Evolutionary conservation across 2,888 invertebrate genomes (phyloP).

Genomic region (Lacanobia wlatinum): DNA sequence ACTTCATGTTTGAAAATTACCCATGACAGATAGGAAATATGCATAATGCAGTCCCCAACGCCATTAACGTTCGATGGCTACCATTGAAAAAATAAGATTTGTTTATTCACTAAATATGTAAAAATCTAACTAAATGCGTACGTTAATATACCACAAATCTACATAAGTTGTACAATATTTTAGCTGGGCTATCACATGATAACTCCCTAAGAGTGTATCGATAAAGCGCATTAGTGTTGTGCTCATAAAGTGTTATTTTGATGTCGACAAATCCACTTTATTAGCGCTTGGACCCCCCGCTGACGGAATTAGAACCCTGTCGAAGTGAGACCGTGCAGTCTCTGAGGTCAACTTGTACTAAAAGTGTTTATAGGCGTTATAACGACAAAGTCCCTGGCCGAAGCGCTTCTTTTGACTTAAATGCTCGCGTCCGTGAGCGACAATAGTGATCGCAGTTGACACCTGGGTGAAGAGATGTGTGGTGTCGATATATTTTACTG

Average conservation of each 20-base stretch:
- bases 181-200: slow-evolving; percentile 72
- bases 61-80: slow-evolving; percentile 32
- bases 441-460: slow-evolving; percentile 87
- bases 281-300: slow-evolving; percentile 87
- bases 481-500: slow-evolving; percentile 46
- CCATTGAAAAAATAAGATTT: slow-evolving; percentile 46
- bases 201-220: slow-evolving; percentile 77
- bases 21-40: not conserved
- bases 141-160: slow-evolving; percentile 68
- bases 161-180: slow-evolving; percentile 68
- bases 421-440: slow-evolving; percentile 85
- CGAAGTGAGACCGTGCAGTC: slow-evolving; percentile 72
- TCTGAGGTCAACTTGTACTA: slow-evolving; percentile 71
- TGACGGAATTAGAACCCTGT: slow-evolving; percentile 82
- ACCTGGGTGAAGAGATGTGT: slow-evolving; percentile 82
- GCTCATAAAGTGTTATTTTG: slow-evolving; percentile 88
- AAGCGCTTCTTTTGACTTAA: slow-evolving; percentile 87
- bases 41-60: slow-evolving; percentile 9
- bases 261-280: slow-evolving; percentile 90
- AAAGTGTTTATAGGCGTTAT: slow-evolving; percentile 78
- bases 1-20: slow-evolving; percentile 1
- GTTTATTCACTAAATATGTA: slow-evolving; percentile 58
- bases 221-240: slow-evolving; percentile 85
- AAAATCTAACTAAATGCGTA: slow-evolving; percentile 57
- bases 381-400: slow-evolving; percentile 82